Evolutionary conservation across 2,797 vertebrate species (phyloP), one percentile per base, ranked within the genome.

Genomic region (Rhinatrema bivittatum): DNA sequence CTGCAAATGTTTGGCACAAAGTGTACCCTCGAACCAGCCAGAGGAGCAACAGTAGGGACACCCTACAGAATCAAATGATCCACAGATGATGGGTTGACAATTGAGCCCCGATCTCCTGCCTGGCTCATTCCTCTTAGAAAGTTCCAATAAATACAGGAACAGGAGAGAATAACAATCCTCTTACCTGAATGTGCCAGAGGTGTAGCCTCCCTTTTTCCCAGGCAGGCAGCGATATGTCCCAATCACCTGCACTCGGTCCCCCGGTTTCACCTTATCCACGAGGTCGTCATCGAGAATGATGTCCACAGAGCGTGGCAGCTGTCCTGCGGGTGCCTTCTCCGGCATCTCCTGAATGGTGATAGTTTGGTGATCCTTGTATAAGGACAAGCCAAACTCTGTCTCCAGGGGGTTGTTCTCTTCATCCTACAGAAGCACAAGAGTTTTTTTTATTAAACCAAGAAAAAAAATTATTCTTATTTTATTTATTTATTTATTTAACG

Each of bases 271-370:
- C 23, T 39, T 28, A 21, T 99, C 96, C 64, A 99, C 96, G 62
- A 99, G 73, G 67, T 98, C 95, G 12, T 97, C 90, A 21, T 99
- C 93, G 68, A 99, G 70, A 56, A 99, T 77, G 43, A 98, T 86
- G 11, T 98, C 93, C 65, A 98, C 88, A 0, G 95, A 98, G 42
- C 95, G 93, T 0, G 96, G 96, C 19, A 99, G 85, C 69, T 99
- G 95, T 17, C 96, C 96, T 0, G 96, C 94, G 0, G 96, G 96
- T 3, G 96, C 93, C 41, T 98, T 99, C 76, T 99, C 96, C 0
- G 96, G 96, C 96, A 98, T 98, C 81, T 99, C 96, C 83, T 98
- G 95, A 42, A 99, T 90, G 1, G 93, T 94, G 74, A 98, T 84
- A 50, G 87, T 94, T 79, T 98, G 96, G 65, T 98, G 93, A 62